Evolutionary conservation across 2,888 invertebrate genomes (phyloP).

Genomic region (Aelia acuminata): DNA sequence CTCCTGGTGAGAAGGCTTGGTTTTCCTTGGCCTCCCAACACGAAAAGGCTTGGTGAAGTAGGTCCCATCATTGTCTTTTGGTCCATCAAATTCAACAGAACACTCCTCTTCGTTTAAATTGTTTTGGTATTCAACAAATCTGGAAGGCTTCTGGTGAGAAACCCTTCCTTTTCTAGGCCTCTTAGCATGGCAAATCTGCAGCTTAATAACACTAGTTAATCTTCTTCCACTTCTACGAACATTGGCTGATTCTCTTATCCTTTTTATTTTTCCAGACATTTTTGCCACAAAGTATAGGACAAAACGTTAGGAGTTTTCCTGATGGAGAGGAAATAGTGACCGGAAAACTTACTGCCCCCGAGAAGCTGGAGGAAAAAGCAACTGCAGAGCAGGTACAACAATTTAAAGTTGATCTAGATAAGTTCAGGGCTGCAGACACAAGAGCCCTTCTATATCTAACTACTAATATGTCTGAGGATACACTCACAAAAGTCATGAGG

Average conservation of each 20-base stretch:
- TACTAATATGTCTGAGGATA: too few relatives aligned
- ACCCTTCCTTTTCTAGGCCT: background rate
- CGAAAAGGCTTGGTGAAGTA: background rate
- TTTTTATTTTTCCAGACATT: background rate
- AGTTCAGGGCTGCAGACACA: too few relatives aligned
- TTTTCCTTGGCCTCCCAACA: background rate
- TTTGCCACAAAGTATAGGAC: too few relatives aligned
- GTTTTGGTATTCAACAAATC: background rate
- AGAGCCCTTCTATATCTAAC: too few relatives aligned
- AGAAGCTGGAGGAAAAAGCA: too few relatives aligned
- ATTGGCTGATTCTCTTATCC: background rate
- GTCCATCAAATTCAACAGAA: background rate
- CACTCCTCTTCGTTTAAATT: background rate
- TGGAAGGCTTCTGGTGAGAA: background rate
- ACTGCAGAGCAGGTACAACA: too few relatives aligned
- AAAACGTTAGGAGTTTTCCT: too few relatives aligned
- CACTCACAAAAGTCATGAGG: too few relatives aligned
- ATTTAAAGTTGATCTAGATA: too few relatives aligned
- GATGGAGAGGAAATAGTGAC: too few relatives aligned
- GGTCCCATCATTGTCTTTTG: background rate
- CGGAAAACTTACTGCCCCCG: too few relatives aligned
- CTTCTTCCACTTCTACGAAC: background rate
- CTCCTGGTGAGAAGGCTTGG: background rate
- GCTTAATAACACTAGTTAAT: background rate
- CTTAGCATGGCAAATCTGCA: background rate